A percentile compares a stretch with the other conserved stretches of the same genome.
Evolutionary conservation across 1,140 invertebrate genomes (phyloP).

Genomic region (Parasteatoda tepidariorum): DNA sequence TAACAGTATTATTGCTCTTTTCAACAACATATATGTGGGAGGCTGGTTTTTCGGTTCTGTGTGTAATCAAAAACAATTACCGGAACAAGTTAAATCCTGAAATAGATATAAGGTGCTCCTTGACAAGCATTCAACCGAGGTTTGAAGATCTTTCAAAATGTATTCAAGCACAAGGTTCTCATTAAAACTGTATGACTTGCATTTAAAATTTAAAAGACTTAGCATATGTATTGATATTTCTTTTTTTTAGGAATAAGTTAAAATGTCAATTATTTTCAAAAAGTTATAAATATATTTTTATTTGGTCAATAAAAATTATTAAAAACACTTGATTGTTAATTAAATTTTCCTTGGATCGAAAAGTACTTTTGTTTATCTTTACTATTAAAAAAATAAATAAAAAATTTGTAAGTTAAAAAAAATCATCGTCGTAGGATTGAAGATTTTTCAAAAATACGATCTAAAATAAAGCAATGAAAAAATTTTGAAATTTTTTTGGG

Average conservation of each 20-base stretch:
- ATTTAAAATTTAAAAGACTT: conserved; percentile 1
- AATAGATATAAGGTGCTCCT: conserved; percentile 4
- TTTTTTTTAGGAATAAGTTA: neutral
- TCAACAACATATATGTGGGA: conserved; percentile 12
- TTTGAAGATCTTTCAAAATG: conserved; percentile 32
- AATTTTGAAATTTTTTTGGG: neutral
- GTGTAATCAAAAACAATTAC: conserved; percentile 3
- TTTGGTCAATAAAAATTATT: neutral
- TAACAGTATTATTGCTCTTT: conserved; percentile 6
- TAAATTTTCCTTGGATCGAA: neutral
- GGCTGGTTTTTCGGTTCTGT: conserved; percentile 66
- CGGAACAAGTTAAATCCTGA: conserved; percentile 15
- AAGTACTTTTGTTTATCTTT: conserved; percentile 18
- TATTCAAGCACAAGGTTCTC: conserved; percentile 24
- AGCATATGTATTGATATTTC: neutral
- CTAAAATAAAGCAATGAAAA: neutral
- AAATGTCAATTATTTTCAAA: neutral
- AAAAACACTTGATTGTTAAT: neutral
- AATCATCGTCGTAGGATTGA: neutral
- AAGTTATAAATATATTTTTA: neutral
- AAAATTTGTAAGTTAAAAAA: conserved; percentile 19
- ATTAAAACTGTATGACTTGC: conserved; percentile 10
- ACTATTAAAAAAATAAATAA: conserved; percentile 25
- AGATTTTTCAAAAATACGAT: neutral
- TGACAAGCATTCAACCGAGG: conserved; percentile 18